A percentile compares a stretch with the other conserved stretches of the same genome.
Conservation (phyloP, 2,797 vertebrate genomes). For the Trichosurus vulpecula region DNA sequence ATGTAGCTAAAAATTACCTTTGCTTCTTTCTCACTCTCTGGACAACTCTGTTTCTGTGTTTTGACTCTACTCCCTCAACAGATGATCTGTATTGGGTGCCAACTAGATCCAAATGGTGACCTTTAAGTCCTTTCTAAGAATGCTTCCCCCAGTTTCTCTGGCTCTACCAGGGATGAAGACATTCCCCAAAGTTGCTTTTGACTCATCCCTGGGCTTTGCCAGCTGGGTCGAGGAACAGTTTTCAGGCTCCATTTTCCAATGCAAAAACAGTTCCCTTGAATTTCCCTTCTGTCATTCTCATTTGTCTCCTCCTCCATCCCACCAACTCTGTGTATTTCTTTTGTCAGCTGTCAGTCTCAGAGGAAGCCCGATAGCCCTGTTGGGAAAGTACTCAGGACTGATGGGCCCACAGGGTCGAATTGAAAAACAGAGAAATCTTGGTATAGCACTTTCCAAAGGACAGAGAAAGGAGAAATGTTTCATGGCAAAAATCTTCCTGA, state of each 20-base stretch:
- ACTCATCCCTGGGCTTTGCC: not conserved
- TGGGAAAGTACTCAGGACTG: not conserved
- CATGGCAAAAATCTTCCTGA: not conserved
- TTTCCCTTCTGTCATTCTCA: not conserved
- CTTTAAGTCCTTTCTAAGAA: not conserved
- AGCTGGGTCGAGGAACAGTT: not conserved
- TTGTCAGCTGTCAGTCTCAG: constrained; percentile 11
- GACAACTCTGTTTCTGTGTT: not conserved
- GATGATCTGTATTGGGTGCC: not conserved
- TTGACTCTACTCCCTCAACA: not conserved
- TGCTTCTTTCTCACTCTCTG: not conserved
- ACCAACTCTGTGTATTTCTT: not conserved
- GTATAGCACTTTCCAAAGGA: not conserved
- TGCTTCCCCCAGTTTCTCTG: not conserved
- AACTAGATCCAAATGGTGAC: not conserved
- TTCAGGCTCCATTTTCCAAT: not conserved
- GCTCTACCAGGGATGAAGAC: not conserved
- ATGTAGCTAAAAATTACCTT: not conserved
- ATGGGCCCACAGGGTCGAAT: not conserved
- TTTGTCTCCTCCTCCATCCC: not conserved
- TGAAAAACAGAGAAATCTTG: not conserved
- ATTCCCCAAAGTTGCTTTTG: not conserved
- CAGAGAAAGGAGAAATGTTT: constrained; percentile 1
- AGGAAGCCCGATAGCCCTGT: not conserved
- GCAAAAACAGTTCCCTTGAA: not conserved